Evolutionary conservation across 2,888 invertebrate genomes (phyloP).

Genomic region (Xiphydria camelus): DNA sequence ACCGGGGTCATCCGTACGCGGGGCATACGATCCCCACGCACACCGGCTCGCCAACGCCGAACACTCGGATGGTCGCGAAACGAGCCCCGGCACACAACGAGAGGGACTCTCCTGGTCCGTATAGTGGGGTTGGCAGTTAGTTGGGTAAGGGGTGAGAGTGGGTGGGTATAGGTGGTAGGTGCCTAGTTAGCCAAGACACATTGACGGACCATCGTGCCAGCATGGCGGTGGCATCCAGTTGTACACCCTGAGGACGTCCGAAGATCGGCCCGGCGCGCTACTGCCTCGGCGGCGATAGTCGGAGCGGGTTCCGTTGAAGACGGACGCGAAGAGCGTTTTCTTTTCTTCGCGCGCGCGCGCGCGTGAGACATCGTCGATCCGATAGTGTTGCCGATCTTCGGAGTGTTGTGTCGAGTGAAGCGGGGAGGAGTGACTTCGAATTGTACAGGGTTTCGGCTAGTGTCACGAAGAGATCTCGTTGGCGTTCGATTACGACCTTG

Average conservation of each 20-base stretch:
- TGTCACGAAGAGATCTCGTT: background rate
- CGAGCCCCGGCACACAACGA: background rate
- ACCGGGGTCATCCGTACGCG: too few relatives aligned
- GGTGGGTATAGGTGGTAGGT: constrained; percentile 46
- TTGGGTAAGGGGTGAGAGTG: constrained; percentile 30
- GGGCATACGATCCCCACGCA: constrained; percentile 2
- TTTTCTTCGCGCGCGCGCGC: too few relatives aligned
- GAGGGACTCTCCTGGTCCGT: constrained; percentile 8
- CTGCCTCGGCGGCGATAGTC: too few relatives aligned
- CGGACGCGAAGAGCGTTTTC: too few relatives aligned
- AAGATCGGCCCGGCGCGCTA: too few relatives aligned
- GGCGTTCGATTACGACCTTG: constrained; percentile 24
- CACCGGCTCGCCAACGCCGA: background rate
- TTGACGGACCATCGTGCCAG: constrained; percentile 46
- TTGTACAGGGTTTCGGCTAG: too few relatives aligned
- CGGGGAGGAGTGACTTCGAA: too few relatives aligned
- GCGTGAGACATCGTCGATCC: too few relatives aligned
- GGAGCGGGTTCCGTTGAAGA: too few relatives aligned
- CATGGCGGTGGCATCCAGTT: constrained; percentile 35
- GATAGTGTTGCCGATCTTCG: too few relatives aligned
- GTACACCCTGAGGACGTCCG: constrained; percentile 2
- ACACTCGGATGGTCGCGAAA: background rate
- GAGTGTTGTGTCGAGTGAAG: too few relatives aligned
- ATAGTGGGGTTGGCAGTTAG: constrained; percentile 36
- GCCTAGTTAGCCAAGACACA: constrained; percentile 49